Conservation (phyloP, 2,888 invertebrate genomes). For the Drosophila mimetica region DNA sequence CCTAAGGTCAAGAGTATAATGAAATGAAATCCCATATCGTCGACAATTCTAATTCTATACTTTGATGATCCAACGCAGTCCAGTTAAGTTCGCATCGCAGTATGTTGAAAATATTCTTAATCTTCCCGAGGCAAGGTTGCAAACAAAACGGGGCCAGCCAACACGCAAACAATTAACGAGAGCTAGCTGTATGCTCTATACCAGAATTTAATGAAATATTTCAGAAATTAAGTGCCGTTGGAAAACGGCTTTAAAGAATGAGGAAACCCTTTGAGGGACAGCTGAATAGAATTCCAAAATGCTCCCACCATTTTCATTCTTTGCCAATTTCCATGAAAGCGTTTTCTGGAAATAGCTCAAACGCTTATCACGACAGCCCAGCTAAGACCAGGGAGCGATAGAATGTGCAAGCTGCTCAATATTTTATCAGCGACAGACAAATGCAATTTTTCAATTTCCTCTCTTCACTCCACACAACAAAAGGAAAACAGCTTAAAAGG, state of each 20-base stretch:
- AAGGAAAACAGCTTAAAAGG: slow-evolving; percentile 65
- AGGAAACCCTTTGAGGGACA: slow-evolving; percentile 28
- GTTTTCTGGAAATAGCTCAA: slow-evolving; percentile 57
- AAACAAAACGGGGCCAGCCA: slow-evolving; percentile 28
- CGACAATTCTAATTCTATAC: slow-evolving; percentile 23
- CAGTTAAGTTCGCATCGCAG: slow-evolving; percentile 24
- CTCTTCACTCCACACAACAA: slow-evolving; percentile 43
- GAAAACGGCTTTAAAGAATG: slow-evolving; percentile 17
- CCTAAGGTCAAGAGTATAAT: slow-evolving; percentile 9
- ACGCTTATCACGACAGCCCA: slow-evolving; percentile 55
- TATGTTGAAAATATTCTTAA: slow-evolving; percentile 47
- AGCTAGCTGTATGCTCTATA: too few relatives aligned
- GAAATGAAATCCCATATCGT: slow-evolving; percentile 15
- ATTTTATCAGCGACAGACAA: slow-evolving; percentile 69
- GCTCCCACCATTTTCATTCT: slow-evolving; percentile 21
- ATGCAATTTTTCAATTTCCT: slow-evolving; percentile 77
- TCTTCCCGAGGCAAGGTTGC: slow-evolving; percentile 52
- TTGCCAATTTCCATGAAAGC: slow-evolving; percentile 40
- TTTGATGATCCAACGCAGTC: slow-evolving; percentile 23
- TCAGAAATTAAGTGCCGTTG: slow-evolving; percentile 37
- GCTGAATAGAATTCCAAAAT: slow-evolving; percentile 21
- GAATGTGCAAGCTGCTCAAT: slow-evolving; percentile 52
- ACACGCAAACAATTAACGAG: slow-evolving; percentile 15
- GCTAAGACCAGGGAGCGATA: slow-evolving; percentile 21
- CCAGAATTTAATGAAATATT: slow-evolving; percentile 40